phyloP scores from a whole-genome alignment of 1,140 invertebrate species.

The Limonius californicus region DNA sequence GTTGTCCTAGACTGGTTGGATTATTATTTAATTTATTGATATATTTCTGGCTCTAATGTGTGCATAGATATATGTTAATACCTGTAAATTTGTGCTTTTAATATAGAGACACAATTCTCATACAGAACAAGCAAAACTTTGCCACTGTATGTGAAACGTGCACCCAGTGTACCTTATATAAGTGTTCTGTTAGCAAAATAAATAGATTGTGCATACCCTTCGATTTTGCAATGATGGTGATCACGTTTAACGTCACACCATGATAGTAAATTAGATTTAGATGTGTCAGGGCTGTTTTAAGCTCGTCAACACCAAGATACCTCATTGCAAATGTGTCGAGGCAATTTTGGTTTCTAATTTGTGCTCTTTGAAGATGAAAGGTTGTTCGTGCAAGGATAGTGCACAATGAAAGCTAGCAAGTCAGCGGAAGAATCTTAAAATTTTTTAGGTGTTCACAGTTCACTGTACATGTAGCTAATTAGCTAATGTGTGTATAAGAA shows the following conservation, averaged over 20 bases:
- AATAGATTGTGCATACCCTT: background rate
- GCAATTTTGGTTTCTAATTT: background rate
- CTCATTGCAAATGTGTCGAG: background rate
- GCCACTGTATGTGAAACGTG: background rate
- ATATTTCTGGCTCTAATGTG: constrained; percentile 4
- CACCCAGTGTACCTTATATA: background rate
- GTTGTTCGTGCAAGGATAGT: background rate
- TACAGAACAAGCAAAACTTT: background rate
- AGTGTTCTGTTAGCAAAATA: background rate
- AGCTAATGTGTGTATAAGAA: constrained; percentile 14
- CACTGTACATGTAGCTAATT: constrained; percentile 14
- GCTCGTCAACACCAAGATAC: background rate
- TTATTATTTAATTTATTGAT: background rate
- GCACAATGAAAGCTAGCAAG: background rate
- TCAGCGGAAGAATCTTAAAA: background rate
- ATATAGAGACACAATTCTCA: background rate
- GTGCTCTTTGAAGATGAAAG: background rate
- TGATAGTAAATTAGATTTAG: background rate
- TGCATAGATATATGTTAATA: constrained; percentile 5
- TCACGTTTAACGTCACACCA: background rate
- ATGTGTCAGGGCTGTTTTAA: background rate
- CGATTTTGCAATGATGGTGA: background rate
- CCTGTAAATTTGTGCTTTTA: constrained; percentile 5
- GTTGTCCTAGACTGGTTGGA: too few relatives aligned
- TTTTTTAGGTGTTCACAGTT: constrained; percentile 2